Evolutionary conservation across 2,888 invertebrate species (phyloP), one percentile per base, ranked within the genome.

Genomic region (Clanis bilineata): DNA sequence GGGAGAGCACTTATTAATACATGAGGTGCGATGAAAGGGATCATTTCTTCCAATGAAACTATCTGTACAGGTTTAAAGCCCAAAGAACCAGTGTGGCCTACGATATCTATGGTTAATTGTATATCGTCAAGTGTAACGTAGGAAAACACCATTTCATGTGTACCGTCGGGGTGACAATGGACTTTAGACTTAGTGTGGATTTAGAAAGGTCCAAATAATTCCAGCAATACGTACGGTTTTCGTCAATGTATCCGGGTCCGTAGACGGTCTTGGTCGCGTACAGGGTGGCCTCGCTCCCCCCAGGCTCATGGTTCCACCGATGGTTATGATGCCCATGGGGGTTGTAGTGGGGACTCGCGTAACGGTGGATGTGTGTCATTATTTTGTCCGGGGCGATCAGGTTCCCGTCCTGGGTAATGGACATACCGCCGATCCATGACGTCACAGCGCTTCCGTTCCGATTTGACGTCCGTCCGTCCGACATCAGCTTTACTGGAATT

Each of bases 261-360:
- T 91, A 92, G 86, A 92, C 90, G 25, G 93, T 94, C 85, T 93
- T 93, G 80, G 94, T 93, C 54, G 93, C 91, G 72, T 90, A 90
- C 61, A 91, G 81, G 38, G 92, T 88, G 64, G 91, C 92, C 72
- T 91, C 90, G 64, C 90, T 88, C 71, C 90, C 92, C 82, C 90
- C 93, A 65, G 86, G 93, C 82, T 88, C 91, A 80, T 90, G 90
- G 74, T 85, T 88, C 93, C 86, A 93, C 76, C 88, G 92, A 69
- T 83, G 93, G 77, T 85, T 87, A 85, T 90, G 88, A 66, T 90
- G 91, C 61, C 90, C 91, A 67, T 90, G 91, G 51, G 91, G 89
- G 73, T 88, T 90, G 89, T 89, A 90, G 86, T 93, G 93, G 41
- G 92, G 92, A 76, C 93, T 93, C 65, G 89, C 80, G 70, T 91